Percentiles rank a stretch among this genome's conserved stretches.
These are phyloP conservation scores for Peromyscus californicus DNA, from an alignment of 2,113 vertebrate genomes.

Conservation along the genomic window DNA sequence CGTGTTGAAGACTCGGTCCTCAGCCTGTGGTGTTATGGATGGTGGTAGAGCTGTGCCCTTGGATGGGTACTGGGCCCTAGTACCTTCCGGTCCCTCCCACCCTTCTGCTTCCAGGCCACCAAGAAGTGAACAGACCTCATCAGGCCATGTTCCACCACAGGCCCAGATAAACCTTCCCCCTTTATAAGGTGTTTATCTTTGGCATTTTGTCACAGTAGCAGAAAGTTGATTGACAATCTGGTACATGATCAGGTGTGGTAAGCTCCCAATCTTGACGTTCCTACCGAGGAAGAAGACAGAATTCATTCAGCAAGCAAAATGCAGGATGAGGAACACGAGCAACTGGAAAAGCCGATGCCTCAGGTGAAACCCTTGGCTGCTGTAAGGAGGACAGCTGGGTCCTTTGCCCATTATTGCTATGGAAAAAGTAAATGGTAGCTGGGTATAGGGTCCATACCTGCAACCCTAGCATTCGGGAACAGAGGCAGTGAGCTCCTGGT, in stretches of 20 bases:
- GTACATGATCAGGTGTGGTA: too few relatives aligned
- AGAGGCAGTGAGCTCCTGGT: not conserved
- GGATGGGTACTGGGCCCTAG: too few relatives aligned
- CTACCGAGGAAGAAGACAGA: not conserved
- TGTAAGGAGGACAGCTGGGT: not conserved
- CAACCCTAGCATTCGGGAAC: not conserved
- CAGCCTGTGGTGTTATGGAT: not conserved
- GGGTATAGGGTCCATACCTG: not conserved
- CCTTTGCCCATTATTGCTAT: not conserved
- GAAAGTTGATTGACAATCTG: not conserved
- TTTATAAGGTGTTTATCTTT: not conserved
- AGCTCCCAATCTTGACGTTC: not conserved
- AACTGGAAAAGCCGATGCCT: not conserved
- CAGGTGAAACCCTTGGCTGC: not conserved
- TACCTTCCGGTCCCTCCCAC: not conserved
- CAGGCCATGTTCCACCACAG: not conserved
- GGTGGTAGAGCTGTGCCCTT: not conserved
- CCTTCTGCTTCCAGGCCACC: not conserved
- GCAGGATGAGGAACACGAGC: rapidly evolving
- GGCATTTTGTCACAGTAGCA: not conserved
- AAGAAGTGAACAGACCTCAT: not conserved
- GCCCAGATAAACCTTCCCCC: not conserved
- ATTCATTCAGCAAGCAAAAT: not conserved
- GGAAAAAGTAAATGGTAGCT: not conserved
- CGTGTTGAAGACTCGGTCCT: not conserved